Percentiles rank a stretch among this genome's conserved stretches.
Conservation (phyloP, 2,113 vertebrate genomes). For the Apeltes quadracus region DNA sequence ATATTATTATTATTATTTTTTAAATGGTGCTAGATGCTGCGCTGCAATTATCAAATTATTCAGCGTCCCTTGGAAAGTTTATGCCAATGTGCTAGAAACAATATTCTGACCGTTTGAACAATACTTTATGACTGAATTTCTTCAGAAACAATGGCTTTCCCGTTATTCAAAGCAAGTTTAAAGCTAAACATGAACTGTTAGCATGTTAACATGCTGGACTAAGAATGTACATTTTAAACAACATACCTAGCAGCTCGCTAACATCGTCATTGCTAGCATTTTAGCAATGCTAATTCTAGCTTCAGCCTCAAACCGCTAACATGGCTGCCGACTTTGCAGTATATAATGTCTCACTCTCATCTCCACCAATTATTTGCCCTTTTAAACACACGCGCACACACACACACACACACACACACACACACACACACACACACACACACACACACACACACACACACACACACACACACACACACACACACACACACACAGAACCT, state of each 20-base stretch:
- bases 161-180: neutral
- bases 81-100: neutral
- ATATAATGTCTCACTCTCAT: neutral
- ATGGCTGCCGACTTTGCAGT: neutral
- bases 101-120: neutral
- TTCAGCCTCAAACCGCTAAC: neutral
- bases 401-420: neutral
- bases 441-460: constrained; percentile 2
- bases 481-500: neutral
- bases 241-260: neutral
- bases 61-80: neutral
- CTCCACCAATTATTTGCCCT: neutral
- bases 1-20: too few species aligned
- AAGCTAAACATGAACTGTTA: neutral
- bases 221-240: neutral
- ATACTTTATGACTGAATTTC: neutral
- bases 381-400: neutral
- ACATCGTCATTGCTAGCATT: neutral
- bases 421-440: neutral
- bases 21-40: neutral
- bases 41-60: constrained; percentile 3
- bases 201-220: neutral
- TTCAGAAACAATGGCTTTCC: neutral
- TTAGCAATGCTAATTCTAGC: neutral
- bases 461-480: neutral